These are phyloP conservation scores for Campoletis sonorensis DNA, from an alignment of 1,140 invertebrate genomes.

Conservation along the genomic window DNA sequence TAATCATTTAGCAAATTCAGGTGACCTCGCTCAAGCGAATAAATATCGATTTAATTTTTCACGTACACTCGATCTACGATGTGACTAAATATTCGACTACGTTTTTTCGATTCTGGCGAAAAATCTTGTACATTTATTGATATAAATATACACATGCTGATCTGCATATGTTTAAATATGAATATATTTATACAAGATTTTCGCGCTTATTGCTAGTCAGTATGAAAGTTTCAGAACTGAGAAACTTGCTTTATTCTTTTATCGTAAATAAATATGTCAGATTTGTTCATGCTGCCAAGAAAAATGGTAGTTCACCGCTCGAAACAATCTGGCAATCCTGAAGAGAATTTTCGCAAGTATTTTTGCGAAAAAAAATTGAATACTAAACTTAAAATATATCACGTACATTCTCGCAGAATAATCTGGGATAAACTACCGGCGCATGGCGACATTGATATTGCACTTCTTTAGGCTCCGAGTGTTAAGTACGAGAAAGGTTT, in stretches of 20 bases:
- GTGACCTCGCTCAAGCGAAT: background rate
- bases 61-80: slow-evolving; percentile 15
- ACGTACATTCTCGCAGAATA: background rate
- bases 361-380: background rate
- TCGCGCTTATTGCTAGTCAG: slow-evolving; percentile 9
- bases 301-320: background rate
- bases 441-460: slow-evolving; percentile 17
- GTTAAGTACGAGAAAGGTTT: background rate
- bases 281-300: too few relatives aligned
- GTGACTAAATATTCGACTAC: slow-evolving; percentile 18
- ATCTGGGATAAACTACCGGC: background rate
- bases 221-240: background rate
- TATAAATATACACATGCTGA: background rate
- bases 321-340: background rate
- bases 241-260: background rate
- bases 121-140: slow-evolving; percentile 6
- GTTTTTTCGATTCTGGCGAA: background rate
- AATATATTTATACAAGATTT: background rate
- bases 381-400: background rate
- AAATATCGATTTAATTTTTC: background rate
- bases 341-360: background rate
- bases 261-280: background rate
- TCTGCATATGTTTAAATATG: background rate
- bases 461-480: slow-evolving; percentile 14
- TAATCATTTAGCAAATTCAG: background rate